These are phyloP conservation scores for Pseudomugil tenellus DNA, from an alignment of 2,797 vertebrate species.

Conservation along the genomic window DNA sequence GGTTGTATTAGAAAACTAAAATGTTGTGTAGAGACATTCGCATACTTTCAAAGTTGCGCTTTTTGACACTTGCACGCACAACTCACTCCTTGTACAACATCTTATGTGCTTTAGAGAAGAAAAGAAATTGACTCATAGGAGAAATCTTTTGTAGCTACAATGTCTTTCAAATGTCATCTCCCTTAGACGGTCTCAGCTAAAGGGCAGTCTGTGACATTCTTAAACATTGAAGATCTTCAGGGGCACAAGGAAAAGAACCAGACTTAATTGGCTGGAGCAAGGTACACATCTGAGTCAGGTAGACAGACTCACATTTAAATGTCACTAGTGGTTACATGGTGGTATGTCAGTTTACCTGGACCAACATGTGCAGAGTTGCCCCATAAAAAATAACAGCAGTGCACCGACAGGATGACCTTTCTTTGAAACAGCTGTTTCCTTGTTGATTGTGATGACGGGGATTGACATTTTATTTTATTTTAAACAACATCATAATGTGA, in stretches of 20 bases:
- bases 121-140: conserved; percentile 27
- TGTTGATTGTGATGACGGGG: conserved; percentile 29
- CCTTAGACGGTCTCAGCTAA: conserved; percentile 43
- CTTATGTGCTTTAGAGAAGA: conserved; percentile 18
- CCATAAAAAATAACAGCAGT: conserved; percentile 24
- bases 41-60: background rate
- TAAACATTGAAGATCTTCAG: conserved; percentile 59
- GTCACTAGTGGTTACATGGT: conserved; percentile 63
- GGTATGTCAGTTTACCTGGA: conserved; percentile 48
- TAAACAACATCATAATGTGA: no score
- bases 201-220: conserved; percentile 66
- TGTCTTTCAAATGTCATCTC: conserved; percentile 72
- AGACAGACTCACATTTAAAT: conserved; percentile 73
- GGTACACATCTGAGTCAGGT: conserved; percentile 58
- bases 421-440: conserved; percentile 34
- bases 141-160: conserved; percentile 43
- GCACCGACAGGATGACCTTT: conserved; percentile 61
- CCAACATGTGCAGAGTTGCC: conserved; percentile 39
- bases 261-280: conserved; percentile 68
- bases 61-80: background rate
- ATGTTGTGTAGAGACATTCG: no score
- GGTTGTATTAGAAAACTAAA: no score
- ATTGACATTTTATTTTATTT: background rate
- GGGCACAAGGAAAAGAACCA: conserved; percentile 34
- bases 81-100: conserved; percentile 12